Percentiles rank a stretch among this genome's conserved stretches.
phyloP scores from a whole-genome alignment of 1,140 invertebrate species.

The Heterodera carotae region DNA sequence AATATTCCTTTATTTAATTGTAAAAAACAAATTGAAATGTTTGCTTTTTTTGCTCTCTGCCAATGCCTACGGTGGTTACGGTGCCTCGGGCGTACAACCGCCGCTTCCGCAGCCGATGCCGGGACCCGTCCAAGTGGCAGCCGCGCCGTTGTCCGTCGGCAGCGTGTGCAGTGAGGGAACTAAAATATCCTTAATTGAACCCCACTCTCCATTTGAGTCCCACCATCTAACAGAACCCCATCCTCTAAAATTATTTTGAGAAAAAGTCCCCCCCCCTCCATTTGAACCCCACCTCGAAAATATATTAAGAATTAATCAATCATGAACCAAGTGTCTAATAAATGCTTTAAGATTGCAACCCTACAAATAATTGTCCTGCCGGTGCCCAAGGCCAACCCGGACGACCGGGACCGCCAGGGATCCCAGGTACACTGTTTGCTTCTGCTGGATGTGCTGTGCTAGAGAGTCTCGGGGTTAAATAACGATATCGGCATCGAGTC shows the following conservation, averaged over 20 bases:
- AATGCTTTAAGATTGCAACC: slow-evolving; percentile 15
- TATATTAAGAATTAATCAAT: too few species aligned
- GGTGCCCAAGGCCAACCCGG: slow-evolving; percentile 41
- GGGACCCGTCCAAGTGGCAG: slow-evolving; percentile 31
- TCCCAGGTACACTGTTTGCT: slow-evolving; percentile 19
- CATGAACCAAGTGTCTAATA: neutral
- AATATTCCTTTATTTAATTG: too few species aligned
- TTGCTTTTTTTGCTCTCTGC: neutral
- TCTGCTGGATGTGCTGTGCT: too few species aligned
- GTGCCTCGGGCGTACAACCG: slow-evolving; percentile 29
- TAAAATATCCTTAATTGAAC: slow-evolving; percentile 22
- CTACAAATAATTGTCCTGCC: slow-evolving; percentile 42
- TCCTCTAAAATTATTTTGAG: too few species aligned
- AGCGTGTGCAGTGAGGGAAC: slow-evolving; percentile 31
- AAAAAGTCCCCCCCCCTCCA: too few species aligned
- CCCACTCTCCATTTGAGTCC: too few species aligned
- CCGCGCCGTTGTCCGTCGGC: slow-evolving; percentile 3
- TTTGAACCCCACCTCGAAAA: too few species aligned
- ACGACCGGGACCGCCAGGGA: slow-evolving; percentile 16
- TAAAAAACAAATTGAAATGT: neutral
- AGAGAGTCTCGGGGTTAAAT: too few species aligned
- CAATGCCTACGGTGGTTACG: slow-evolving; percentile 64
- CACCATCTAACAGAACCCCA: too few species aligned
- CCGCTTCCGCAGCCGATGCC: slow-evolving; percentile 17
- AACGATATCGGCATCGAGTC: too few species aligned